Evolutionary conservation across 2,888 invertebrate species (phyloP), one percentile per base, ranked within the genome.

Genomic region (Drosophila sordidula): DNA sequence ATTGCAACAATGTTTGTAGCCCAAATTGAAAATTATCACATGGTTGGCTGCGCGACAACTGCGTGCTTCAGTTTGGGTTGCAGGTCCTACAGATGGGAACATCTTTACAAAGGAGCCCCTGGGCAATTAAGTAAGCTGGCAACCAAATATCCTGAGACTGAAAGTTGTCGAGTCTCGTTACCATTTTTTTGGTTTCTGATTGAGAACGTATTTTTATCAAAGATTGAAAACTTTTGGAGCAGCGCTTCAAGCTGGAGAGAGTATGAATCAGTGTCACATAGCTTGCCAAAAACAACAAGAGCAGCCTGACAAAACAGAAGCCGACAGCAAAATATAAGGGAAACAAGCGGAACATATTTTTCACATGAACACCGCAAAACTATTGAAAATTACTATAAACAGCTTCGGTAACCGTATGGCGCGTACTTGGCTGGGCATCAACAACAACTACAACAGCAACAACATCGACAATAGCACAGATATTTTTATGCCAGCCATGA

Each of bases 331-430:
- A 62, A 64, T 36, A 44, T 39, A 22, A n/a, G 45, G 22, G 14
- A 46, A 39, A 55, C 50, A 70, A 70, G 55, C 67, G 57, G 47
- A 83, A 70, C 86, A 85, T 82, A 82, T 85, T 84, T 82, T 74
- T 69, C 78, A 65, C 65, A 83, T 79, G 72, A 76, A 72, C 71
- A 70, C 78, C 82, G 68, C 80, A 63, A 74, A 73, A 61, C 75
- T 74, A 73, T 86, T 83, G 80, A 74, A 77, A 84, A 76, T 84
- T 83, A 86, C 78, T 82, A 74, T 80, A 80, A 85, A 78, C 78
- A 83, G 73, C 65, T 58, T 45, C 57, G 50, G 22, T 62, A 18
- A 66, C 12, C 67, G 52, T 55, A 72, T 61, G 63, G 44, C 49
- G 62, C 70, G 64, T 61, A 77, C 69, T 72, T 67, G 66, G 61